Base-by-base conservation (phyloP, 2,888 invertebrate species). In the Ophion ellenae region DNA sequence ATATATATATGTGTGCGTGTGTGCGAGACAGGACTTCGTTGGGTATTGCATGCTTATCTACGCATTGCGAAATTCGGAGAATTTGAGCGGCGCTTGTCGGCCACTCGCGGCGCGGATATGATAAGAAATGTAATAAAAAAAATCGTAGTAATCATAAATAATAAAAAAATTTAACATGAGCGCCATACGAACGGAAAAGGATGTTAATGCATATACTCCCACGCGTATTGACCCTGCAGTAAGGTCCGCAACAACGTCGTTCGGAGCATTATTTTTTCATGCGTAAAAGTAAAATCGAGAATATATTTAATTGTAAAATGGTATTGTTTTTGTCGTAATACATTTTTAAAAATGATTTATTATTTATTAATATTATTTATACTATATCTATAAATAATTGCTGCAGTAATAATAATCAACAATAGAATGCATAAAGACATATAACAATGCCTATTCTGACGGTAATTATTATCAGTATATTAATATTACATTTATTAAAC, bases 21-120 rank as follows among this genome's bases (percentile, higher is more conserved):
- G 74, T 69, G 71, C 71, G 63, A 36, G 71, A 63, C 45, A 83
- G 63, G 47, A 79, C 45, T n/a, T 47, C 14, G 76, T 61, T 47
- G 74, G 63, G 61, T 53, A 47, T 40, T 75, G 81, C 81, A 80
- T 69, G 10, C 64, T 76, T 61, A 74, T 81, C 66, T 74, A 10
- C 40, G 57, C 67, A 32, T 74, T 76, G 83, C 79, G 24, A 81
- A 83, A 83, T 85, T 85, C 80, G 78, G 83, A 32, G 78, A 76
- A 85, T 77, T 59, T 24, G 45, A 61, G 40, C 75, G 85, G 57
- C 75, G 67, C 85, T 69, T 78, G 47, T 78, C 81, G 64, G 69
- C 53, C 74, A 64, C 47, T 32, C 66, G 71, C 24, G 64, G 53
- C 63, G 20, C 32, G 32, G 67, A 75, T 80, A 53, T 77, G 84